Base-by-base conservation (phyloP, 2,888 invertebrate species). In the Linnaemya tessellans region DNA sequence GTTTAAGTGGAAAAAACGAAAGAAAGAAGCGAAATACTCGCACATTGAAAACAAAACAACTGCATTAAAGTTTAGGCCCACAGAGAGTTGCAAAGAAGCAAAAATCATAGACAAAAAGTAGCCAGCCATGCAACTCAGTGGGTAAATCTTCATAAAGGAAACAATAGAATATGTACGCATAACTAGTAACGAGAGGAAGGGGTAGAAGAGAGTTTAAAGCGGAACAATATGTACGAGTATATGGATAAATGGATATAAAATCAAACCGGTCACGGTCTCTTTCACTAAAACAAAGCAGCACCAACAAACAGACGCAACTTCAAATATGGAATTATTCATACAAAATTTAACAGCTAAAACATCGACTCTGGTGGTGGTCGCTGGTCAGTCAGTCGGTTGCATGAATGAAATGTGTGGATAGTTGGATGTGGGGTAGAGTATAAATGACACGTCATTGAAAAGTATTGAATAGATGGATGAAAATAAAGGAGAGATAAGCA, bases 221-320 rank as follows among this genome's bases (percentile, higher is more conserved):
- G 70, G 78, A 79, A 79, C 65, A 75, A 74, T 74, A 79, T 81
- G 74, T 51, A 20, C 7, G 49, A 11, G 54, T 22, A 64, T 56
- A 81, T 46, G 64, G 49, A 71, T 71, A 35, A 74, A 84, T 78
- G 51, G 56, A 75, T 60, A 84, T 62, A 70, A 85, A 79, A 84
- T 74, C 35, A 80, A 81, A 82, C 82, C 71, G 79, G 85, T 82
- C 82, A 85, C 85, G 85, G 85, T 82, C 85, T 85, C 79, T 82
- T 85, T 82, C 79, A 80, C 65, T 71, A 54, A 82, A 82, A 82
- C 84, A 84, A 84, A 84, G 80, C 60, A 67, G 41, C 15, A 51
- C 15, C 49, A 79, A 20, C 62, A 56, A 79, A 58, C 41, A 67
- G 20, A 51, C 67, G 41, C 70, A 80, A 74, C 49, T 60, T 65